Conservation (phyloP, 2,888 invertebrate species). For the Morpho achilles region DNA sequence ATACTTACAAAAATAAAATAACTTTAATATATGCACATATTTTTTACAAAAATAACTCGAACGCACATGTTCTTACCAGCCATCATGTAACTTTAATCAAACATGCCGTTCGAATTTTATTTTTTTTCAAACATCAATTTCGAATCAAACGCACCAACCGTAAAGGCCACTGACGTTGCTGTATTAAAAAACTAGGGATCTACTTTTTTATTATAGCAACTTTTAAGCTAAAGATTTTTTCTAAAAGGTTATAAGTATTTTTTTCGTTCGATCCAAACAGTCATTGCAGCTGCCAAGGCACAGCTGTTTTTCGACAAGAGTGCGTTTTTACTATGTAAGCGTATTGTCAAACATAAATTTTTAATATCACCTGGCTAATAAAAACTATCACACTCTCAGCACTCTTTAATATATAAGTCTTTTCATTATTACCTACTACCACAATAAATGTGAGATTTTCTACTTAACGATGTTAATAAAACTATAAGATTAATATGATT, state of each 20-base stretch:
- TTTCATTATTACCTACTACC: too few species aligned
- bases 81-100: not conserved
- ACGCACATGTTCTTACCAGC: not conserved
- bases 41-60: too few species aligned
- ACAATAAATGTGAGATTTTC: too few species aligned
- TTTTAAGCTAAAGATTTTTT: constrained; percentile 43
- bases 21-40: too few species aligned
- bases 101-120: constrained; percentile 42
- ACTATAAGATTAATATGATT: too few species aligned
- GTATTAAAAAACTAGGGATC: constrained; percentile 35
- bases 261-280: constrained; percentile 61
- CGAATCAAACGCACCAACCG: constrained; percentile 59
- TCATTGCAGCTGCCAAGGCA: constrained; percentile 59
- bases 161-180: constrained; percentile 56
- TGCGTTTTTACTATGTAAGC: constrained; percentile 26
- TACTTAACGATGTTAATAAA: too few species aligned
- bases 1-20: too few species aligned
- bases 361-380: constrained; percentile 42
- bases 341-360: constrained; percentile 24
- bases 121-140: constrained; percentile 34
- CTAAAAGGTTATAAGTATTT: constrained; percentile 64
- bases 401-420: too few species aligned
- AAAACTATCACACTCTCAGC: not conserved
- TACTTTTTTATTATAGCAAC: constrained; percentile 4
- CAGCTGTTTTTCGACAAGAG: constrained; percentile 51